Conservation (phyloP, 2,888 invertebrate genomes). For the Volucella bombylans region DNA sequence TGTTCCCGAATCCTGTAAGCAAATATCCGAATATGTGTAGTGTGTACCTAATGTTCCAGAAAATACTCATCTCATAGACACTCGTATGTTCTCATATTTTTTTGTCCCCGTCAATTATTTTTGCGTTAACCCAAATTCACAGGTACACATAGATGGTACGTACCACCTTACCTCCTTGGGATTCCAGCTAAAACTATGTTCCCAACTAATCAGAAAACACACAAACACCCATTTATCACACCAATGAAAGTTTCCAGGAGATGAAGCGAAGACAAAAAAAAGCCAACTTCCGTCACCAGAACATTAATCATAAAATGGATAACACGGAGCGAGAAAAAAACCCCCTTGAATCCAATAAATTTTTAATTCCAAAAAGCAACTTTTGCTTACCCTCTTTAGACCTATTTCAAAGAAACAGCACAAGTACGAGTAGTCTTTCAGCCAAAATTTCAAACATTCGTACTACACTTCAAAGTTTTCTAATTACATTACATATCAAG, state of each 20-base stretch:
- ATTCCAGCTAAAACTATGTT: too few relatives aligned
- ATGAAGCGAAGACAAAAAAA: not conserved
- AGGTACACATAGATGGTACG: too few relatives aligned
- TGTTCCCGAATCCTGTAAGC: constrained; percentile 6
- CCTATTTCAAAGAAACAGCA: constrained; percentile 32
- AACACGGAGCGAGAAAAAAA: not conserved
- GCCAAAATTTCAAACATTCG: not conserved
- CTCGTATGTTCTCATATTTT: too few relatives aligned
- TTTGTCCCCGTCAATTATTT: too few relatives aligned
- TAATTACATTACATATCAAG: constrained; percentile 45
- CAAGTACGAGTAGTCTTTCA: not conserved
- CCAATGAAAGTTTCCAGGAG: not conserved
- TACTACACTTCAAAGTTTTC: constrained; percentile 24
- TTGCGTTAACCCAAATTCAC: too few relatives aligned
- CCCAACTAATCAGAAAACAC: not conserved
- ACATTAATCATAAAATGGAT: constrained; percentile 33
- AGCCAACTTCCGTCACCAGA: not conserved
- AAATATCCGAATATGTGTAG: constrained; percentile 16
- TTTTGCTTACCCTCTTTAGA: constrained; percentile 25
- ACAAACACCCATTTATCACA: not conserved
- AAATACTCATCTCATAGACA: too few relatives aligned
- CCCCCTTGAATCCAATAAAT: constrained; percentile 12
- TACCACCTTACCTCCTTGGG: too few relatives aligned
- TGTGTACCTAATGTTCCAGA: not conserved
- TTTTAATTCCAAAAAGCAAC: constrained; percentile 32